Percentiles rank a stretch among this genome's conserved stretches.
Conservation (phyloP, 1,140 invertebrate genomes). For the Listronotus oregonensis region DNA sequence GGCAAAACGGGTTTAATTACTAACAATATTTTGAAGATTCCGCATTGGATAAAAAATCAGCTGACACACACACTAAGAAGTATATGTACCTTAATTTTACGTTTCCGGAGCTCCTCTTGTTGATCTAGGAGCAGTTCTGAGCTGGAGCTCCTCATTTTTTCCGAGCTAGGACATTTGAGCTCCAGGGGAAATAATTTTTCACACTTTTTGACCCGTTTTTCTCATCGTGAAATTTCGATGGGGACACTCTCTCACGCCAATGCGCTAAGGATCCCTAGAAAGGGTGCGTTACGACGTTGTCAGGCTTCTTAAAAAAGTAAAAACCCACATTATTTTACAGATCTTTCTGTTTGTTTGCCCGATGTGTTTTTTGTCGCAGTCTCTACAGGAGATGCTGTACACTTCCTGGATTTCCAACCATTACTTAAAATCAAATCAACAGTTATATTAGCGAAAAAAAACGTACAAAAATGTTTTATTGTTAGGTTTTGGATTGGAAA, state of each 20-base stretch:
- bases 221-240: conserved; percentile 10
- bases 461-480: no score
- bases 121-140: conserved; percentile 81
- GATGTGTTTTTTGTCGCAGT: no score
- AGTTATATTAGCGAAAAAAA: no score
- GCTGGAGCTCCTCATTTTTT: conserved; percentile 75
- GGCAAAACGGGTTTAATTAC: background rate
- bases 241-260: conserved; percentile 1
- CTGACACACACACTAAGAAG: conserved; percentile 3
- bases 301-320: background rate
- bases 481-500: no score
- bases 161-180: conserved; percentile 28
- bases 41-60: conserved; percentile 9
- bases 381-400: no score
- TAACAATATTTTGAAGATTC: background rate
- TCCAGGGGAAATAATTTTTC: background rate
- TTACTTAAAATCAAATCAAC: no score
- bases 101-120: conserved; percentile 71
- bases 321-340: no score
- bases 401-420: no score
- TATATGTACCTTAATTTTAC: conserved; percentile 60
- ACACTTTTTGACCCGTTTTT: conserved; percentile 4
- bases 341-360: no score
- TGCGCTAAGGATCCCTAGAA: conserved; percentile 18
- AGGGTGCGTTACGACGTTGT: conserved; percentile 19